Conservation (phyloP, 2,113 vertebrate species). For the Lamprologus tigripictilis region DNA sequence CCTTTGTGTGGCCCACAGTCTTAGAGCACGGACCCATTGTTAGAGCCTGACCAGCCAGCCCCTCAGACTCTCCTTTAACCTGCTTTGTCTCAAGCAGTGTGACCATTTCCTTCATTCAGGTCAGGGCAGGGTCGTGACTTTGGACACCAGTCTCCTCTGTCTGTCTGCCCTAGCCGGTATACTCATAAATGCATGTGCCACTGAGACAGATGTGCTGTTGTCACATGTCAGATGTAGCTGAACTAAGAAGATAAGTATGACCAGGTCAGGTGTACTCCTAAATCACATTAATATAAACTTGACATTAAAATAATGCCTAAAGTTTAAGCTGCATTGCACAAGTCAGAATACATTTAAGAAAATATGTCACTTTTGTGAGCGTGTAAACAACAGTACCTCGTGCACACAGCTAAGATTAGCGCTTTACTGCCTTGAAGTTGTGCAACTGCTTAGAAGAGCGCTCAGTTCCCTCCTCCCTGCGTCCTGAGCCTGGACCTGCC, state of each 20-base stretch:
- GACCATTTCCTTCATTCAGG: constrained; percentile 75
- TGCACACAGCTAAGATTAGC: constrained; percentile 26
- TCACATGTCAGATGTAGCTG: background rate
- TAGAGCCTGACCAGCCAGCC: constrained; percentile 60
- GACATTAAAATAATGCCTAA: background rate
- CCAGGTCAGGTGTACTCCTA: background rate
- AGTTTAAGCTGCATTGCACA: background rate
- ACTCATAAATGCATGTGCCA: constrained; percentile 32
- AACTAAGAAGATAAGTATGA: background rate
- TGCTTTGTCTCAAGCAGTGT: constrained; percentile 73
- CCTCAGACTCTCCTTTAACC: constrained; percentile 69
- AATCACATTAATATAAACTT: background rate
- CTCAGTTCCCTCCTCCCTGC: constrained; percentile 40
- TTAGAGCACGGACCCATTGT: constrained; percentile 72
- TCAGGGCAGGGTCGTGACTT: constrained; percentile 78
- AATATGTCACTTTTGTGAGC: background rate
- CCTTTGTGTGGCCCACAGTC: constrained; percentile 72
- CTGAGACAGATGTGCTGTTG: constrained; percentile 1
- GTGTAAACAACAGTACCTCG: background rate
- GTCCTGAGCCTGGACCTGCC: constrained; percentile 50
- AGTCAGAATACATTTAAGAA: background rate
- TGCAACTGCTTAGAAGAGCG: constrained; percentile 42
- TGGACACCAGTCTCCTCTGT: constrained; percentile 64
- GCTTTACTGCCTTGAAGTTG: constrained; percentile 49
- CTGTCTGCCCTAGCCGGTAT: constrained; percentile 44